Evolutionary conservation across 2,113 vertebrate genomes (phyloP), one percentile per base, ranked within the genome.

Genomic region (Dasyprocta punctata): DNA sequence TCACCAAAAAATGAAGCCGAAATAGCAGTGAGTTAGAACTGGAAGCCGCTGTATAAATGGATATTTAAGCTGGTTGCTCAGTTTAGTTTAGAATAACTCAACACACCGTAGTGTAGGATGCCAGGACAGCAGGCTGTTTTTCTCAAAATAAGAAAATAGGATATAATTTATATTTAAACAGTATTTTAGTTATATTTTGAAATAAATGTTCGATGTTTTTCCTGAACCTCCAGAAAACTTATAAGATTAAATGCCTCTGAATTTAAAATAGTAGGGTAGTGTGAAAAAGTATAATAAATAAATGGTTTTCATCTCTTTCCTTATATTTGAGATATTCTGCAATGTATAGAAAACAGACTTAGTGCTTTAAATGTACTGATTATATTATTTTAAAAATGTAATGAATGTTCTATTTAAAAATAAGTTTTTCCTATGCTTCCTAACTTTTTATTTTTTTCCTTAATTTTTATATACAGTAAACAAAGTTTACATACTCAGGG

Each of bases 331-430:
- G 61, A 86, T 41, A 93, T 75, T 91, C 58, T 73, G 7, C n/a
- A 63, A 17, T 91, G 28, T 58, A 28, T 86, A 56, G 60, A 17
- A 86, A 96, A 85, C 49, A 54, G 9, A 54, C 52, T 10, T 89
- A 38, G 12, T 65, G 85, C 33, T 95, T 95, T 90, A 77, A 95
- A 92, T 30, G 81, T 63, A 87, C n/a, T 85, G 12, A 90, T 14
- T 28, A 77, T 38, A 82, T 63, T 89, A 94, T 83, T 87, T 97
- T 33, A 96, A 93, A 95, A 77, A 75, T 65, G 1, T 60, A 93
- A 75, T 30, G 58, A 89, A 77, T 54, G 83, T 65, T 81, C 28
- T 80, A 87, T 73, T 87, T 90, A 93, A 88, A 83, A 94, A 85
- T 77, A 81, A 81, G 56, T 83, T 65, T 83, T 86, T n/a, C 33